A percentile compares a stretch with the other conserved stretches of the same genome.
phyloP scores from a whole-genome alignment of 1,140 invertebrate species.

The Cotesia chilonis region DNA sequence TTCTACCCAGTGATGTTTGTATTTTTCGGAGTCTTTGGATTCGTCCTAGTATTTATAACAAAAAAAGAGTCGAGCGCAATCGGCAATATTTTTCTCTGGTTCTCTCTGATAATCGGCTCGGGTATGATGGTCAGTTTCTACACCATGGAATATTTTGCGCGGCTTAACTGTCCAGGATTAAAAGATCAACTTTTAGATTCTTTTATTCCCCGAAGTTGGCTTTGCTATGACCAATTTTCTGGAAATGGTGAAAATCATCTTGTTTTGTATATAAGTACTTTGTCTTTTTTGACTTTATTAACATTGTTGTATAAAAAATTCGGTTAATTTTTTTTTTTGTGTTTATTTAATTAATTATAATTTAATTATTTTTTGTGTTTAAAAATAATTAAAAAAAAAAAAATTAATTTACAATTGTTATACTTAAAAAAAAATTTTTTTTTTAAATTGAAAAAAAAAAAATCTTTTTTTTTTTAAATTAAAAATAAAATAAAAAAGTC shows the following conservation, averaged over 20 bases:
- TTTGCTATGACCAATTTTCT: conserved; percentile 52
- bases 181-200: conserved; percentile 62
- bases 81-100: conserved; percentile 87
- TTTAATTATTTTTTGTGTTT: no score
- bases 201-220: conserved; percentile 70
- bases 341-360: neutral
- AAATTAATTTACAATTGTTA: no score
- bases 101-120: conserved; percentile 78
- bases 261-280: no score
- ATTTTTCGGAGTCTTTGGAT: conserved; percentile 72
- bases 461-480: no score
- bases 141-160: conserved; percentile 85
- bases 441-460: no score
- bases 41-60: conserved; percentile 69
- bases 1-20: conserved; percentile 88
- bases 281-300: no score
- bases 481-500: no score
- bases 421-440: neutral
- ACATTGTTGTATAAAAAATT: no score
- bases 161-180: conserved; percentile 75
- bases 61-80: conserved; percentile 64
- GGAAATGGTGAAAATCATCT: no score
- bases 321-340: no score
- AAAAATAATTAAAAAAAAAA: no score
- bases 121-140: conserved; percentile 82